Base-by-base conservation (phyloP, 2,113 vertebrate species). In the Loxodonta africana region DNA sequence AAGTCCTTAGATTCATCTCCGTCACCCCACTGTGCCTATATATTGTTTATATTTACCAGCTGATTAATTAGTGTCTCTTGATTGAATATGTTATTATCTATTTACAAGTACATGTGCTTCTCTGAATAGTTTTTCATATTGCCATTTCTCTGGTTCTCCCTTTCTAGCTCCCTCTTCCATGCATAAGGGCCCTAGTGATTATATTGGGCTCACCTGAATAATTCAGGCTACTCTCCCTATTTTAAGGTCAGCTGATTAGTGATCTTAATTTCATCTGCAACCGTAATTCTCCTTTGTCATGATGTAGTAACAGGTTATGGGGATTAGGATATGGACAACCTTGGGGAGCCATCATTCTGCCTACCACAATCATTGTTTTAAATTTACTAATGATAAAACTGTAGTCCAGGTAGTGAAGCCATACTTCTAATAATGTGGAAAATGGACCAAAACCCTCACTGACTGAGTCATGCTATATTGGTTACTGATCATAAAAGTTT, bases 71-170 rank as follows among this genome's bases (percentile, higher is more conserved):
- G 25, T 88, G 28, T 90, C 63, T 94, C 69, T 83, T 94, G 81
- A 91, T 74, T 96, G 96, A 96, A 92, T 83, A 88, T 71, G 69
- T 94, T 93, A 71, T 94, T 96, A 26, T 12, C 48, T 71, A 69
- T 12, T 95, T 83, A 41, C 5, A 92, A 90, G 44, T 77, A 80
- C 5, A 82, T 20, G 17, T 62, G 7, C 37, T 93, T 1, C 60
- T 91, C 14, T 87, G 60, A 96, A 83, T 30, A 9, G 4, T 71
- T 30, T 71, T 33, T 71, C 30, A 33, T n/a, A n/a, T 14, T 71
- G 33, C 33, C 10, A 8, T 71, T 33, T 71, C 33, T 71, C 69
- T 71, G 30, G 69, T 6, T 71, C 4, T 71, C 4, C 30, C 69
- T 71, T 71, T 71, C 60, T 71, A 71, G 30, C 69, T 71, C 5